A percentile compares a stretch with the other conserved stretches of the same genome.
Conservation (phyloP, 2,888 invertebrate species). For the Orgyia antiqua region DNA sequence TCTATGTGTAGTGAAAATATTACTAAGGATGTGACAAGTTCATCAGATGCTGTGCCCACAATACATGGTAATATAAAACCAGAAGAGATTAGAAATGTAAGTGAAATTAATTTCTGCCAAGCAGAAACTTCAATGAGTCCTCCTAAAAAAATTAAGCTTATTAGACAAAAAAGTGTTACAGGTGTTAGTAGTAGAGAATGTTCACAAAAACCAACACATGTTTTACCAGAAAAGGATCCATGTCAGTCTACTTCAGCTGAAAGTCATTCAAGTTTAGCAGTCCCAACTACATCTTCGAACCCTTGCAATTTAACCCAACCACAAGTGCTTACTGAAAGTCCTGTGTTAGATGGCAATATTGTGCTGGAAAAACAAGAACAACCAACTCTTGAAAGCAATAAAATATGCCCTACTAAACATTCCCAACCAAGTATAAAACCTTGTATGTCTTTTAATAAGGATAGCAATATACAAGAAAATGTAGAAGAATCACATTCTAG, state of each 20-base stretch:
- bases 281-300: constrained; percentile 28
- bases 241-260: constrained; percentile 63
- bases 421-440: constrained; percentile 16
- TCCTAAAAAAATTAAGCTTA: constrained; percentile 68
- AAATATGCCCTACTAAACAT: constrained; percentile 16
- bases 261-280: constrained; percentile 24
- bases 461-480: constrained; percentile 7
- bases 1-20: constrained; percentile 41
- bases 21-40: constrained; percentile 69
- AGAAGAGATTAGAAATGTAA: constrained; percentile 67
- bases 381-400: constrained; percentile 8
- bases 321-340: constrained; percentile 11
- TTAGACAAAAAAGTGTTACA: constrained; percentile 58
- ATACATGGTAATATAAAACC: constrained; percentile 58
- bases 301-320: constrained; percentile 29
- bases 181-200: constrained; percentile 37
- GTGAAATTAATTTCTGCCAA: constrained; percentile 71
- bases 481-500: constrained; percentile 8
- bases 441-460: constrained; percentile 4
- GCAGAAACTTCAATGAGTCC: constrained; percentile 68
- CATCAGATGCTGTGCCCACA: constrained; percentile 61
- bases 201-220: constrained; percentile 27
- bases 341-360: constrained; percentile 12
- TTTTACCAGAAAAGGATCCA: constrained; percentile 36
- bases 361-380: constrained; percentile 6